A percentile compares a stretch with the other conserved stretches of the same genome.
These are phyloP conservation scores for Erethizon dorsatum DNA, from an alignment of 2,797 vertebrate genomes.

Conservation along the genomic window DNA sequence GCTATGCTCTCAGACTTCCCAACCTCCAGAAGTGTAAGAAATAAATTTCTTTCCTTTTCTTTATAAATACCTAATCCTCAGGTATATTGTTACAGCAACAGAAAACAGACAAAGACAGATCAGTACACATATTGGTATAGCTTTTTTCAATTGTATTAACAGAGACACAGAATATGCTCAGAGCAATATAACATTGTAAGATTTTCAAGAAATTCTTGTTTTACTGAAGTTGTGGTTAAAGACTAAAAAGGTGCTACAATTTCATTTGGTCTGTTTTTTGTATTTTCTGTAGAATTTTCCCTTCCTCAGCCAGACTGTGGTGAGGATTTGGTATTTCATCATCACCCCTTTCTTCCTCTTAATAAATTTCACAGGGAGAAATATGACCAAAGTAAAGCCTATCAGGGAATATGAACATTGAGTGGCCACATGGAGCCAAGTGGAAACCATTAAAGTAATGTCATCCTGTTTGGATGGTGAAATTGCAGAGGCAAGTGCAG, in stretches of 20 bases:
- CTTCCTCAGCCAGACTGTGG: slow-evolving; percentile 49
- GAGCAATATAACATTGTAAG: not conserved
- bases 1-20: not conserved
- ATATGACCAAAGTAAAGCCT: slow-evolving; percentile 46
- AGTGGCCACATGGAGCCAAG: slow-evolving; percentile 31
- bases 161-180: not conserved
- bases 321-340: slow-evolving; percentile 70
- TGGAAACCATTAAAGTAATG: not conserved
- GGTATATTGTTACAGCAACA: not conserved
- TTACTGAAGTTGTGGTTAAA: slow-evolving; percentile 50
- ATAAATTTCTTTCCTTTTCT: not conserved
- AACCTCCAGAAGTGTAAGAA: not conserved
- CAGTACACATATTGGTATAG: not conserved
- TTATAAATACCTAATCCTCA: not conserved
- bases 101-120: not conserved
- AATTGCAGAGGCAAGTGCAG: slow-evolving; percentile 44
- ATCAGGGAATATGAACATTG: not conserved
- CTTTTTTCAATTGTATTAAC: not conserved
- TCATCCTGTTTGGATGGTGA: slow-evolving; percentile 57
- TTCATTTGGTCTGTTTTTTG: slow-evolving; percentile 57
- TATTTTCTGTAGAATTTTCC: slow-evolving; percentile 54
- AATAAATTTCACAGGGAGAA: slow-evolving; percentile 71
- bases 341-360: slow-evolving; percentile 63
- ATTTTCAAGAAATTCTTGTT: slow-evolving; percentile 37
- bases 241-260: not conserved